Evolutionary conservation across 2,797 vertebrate species (phyloP).

Genomic region (Mormyrus hasselquistii): DNA sequence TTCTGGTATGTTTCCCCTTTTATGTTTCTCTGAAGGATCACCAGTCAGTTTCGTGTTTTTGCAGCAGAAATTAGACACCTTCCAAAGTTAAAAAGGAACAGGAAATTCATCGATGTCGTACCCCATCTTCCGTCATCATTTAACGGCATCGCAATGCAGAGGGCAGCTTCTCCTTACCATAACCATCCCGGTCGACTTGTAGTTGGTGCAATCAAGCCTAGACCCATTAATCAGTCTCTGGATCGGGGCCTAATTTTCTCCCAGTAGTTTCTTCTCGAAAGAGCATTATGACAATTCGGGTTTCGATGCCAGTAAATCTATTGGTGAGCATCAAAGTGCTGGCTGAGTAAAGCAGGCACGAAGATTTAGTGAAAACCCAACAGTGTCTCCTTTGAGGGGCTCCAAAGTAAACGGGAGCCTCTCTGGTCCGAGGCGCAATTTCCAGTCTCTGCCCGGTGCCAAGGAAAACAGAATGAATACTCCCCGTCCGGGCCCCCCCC

Average conservation of each 20-base stretch:
- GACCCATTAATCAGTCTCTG: neutral
- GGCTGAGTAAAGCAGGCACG: neutral
- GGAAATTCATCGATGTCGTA: neutral
- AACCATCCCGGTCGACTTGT: neutral
- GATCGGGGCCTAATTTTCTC: neutral
- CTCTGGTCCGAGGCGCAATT: constrained; percentile 35
- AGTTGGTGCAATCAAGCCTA: neutral
- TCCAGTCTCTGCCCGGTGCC: constrained; percentile 25
- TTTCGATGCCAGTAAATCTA: constrained; percentile 13
- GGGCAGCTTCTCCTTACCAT: neutral
- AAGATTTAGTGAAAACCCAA: constrained; percentile 35
- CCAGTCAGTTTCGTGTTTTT: neutral
- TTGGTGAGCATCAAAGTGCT: constrained; percentile 3
- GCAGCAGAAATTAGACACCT: neutral
- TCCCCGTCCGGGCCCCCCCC: neutral
- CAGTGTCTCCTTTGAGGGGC: constrained; percentile 28
- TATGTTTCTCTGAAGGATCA: neutral
- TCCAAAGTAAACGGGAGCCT: constrained; percentile 32
- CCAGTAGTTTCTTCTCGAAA: neutral
- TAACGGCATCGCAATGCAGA: neutral
- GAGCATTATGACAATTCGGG: neutral
- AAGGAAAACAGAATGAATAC: constrained; percentile 30
- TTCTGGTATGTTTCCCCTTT: neutral
- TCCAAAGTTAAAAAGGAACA: neutral
- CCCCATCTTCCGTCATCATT: neutral